Base-by-base conservation (phyloP, 1,140 invertebrate genomes). In the Polypedilum vanderplanki region DNA sequence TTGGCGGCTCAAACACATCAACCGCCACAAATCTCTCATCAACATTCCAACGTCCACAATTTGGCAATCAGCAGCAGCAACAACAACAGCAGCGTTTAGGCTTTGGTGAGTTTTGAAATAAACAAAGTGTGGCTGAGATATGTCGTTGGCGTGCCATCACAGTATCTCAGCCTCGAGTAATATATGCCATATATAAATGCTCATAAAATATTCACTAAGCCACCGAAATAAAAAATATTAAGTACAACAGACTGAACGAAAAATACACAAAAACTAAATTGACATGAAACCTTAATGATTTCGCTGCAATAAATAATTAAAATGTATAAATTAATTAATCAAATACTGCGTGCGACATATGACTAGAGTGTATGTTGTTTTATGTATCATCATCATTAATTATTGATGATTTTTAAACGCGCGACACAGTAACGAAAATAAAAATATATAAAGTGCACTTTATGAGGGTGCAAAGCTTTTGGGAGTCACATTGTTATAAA, bases 51-150 rank as follows among this genome's bases (percentile, higher is more conserved):
- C 46, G 46, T 46, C 41, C 57, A 75, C 41, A 17, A 46, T 33
- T 65, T 17, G n/a, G 15, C 33, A 33, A 74, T 40, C 41, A 74
- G 15, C 73, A 73, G 40, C 73, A 73, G 10, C 73, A 74, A 3
- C 73, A 74, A 41, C 74, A 74, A 74, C 74, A 46, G 20, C 74
- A 67, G 17, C 74, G 46, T 18, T 70, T 70, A 18, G 65, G 65
- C 17, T 70, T 70, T 70, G 65, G 65, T 70, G 65, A 70, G 65
- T 70, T 70, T 70, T 57, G 7, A 18, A n/a, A 0, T 20, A 70
- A 67, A 70, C 8, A 33, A 5, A 33, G 24, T 33, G 24, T 33
- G 24, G 24, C 24, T 33, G 24, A 5, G 24, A 1, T 5, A 33
- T 33, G 5, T 3, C 24, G 24, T 33, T 33, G 5, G 5, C 24